Base-by-base conservation (phyloP, 2,888 invertebrate species). In the Lordiphosa fenestrarum region DNA sequence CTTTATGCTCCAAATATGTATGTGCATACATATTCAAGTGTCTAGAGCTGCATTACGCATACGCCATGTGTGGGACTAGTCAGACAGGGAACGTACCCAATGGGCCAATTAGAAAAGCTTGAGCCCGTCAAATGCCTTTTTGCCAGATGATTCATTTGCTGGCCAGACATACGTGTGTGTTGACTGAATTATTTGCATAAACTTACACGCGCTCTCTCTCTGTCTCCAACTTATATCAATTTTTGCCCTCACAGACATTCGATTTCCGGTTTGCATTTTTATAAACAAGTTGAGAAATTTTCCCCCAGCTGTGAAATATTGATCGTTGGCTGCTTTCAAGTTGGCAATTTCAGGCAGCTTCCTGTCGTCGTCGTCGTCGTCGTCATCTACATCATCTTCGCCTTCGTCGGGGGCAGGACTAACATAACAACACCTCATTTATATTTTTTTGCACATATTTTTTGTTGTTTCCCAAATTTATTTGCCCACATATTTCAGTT, bases 211-310 rank as follows among this genome's bases (percentile, higher is more conserved):
- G 53, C 59, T 64, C 33, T 38, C 42, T 35, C 35, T 55, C 30
- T 9, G 30, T 30, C 35, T 21, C 47, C n/a, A 23, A 54, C 46
- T 71, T 70, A 72, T 72, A 66, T 68, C 72, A 68, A 74, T 74
- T 21, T 72, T 77, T 48, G 50, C 66, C 67, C 76, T 76, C 74
- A 76, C 80, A 80, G 80, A 76, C 76, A 72, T 76, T 77, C 80
- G 80, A 80, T 80, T 77, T 77, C 80, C 77, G 80, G 72, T 48
- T 67, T 67, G 75, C 73, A 77, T 77, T 74, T 77, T 76, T 76
- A 80, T 80, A 77, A 80, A 77, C 77, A 77, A 74, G 71, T 75
- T 70, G 30, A 10, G 30, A 30, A 9, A 9, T 30, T 30, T 30
- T 30, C 7, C 10, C 30, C 10, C 30, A 30, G 30, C 30, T 30